Evolutionary conservation across 2,888 invertebrate genomes (phyloP), one percentile per base, ranked within the genome.

Genomic region (Acronicta psi): DNA sequence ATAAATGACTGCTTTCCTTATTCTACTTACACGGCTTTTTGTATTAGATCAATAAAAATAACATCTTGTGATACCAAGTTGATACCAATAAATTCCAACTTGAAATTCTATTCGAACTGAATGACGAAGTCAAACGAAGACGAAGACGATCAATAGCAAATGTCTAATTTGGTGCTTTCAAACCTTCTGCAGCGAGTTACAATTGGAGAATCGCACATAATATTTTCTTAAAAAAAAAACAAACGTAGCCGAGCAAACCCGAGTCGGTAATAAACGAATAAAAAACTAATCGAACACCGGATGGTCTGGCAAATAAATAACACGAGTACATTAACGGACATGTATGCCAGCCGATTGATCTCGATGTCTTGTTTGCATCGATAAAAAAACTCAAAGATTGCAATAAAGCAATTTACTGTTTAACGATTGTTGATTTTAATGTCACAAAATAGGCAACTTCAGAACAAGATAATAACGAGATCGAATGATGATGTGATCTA

Each of bases 281-380:
- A 78, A 82, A 80, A 80, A 65, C 56, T 50, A 70, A 72, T 72
- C 59, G 63, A 68, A 70, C 63, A 74, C 73, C 71, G 75, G 75
- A 80, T 69, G 69, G 62, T 69, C 77, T 67, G 71, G 66, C 56
- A 68, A 74, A 74, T 74, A 77, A 77, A 75, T 66, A 77, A 72
- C 59, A 37, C 47, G 42, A 69, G 72, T 57, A 77, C 63, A 71
- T 74, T 66, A 76, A 73, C 57, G 71, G 57, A 55, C 59, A 60
- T 68, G 65, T 71, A 73, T 53, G 52, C 42, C 58, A 64, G 56
- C 23, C 61, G 63, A 77, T 66, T 60, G 69, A 77, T 58, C 77
- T 77, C 56, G 40, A 60, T 40, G 52, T 46, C 69, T 69, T 57
- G 73, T 69, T 74, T 64, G 56, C 40, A 60, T 64, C 64, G 46